Percentiles rank a stretch among this genome's conserved stretches.
These are phyloP conservation scores for Sardinella longiceps DNA, from an alignment of 2,797 vertebrate genomes.

Conservation along the genomic window DNA sequence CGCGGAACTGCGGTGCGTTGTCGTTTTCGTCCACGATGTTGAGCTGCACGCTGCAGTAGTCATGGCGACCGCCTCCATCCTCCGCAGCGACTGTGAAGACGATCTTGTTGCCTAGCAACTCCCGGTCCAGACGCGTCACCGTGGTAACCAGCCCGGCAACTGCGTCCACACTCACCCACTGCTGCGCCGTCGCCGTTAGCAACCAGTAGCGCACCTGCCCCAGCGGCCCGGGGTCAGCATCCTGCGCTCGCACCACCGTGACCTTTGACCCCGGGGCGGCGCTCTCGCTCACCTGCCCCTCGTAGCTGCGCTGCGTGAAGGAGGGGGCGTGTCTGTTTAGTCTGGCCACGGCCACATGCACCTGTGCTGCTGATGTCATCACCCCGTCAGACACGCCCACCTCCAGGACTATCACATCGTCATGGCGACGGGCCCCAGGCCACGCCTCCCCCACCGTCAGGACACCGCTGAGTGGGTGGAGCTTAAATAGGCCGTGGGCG, in stretches of 20 bases:
- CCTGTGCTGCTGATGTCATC: constrained; percentile 95
- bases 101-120: constrained; percentile 81
- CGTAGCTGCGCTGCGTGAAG: constrained; percentile 86
- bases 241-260: constrained; percentile 86
- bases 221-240: constrained; percentile 86
- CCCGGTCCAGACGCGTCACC: constrained; percentile 88
- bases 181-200: constrained; percentile 88
- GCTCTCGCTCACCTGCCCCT: constrained; percentile 91
- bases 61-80: constrained; percentile 86
- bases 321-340: constrained; percentile 90
- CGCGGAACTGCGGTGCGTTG: constrained; percentile 85
- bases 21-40: constrained; percentile 93
- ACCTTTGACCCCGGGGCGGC: constrained; percentile 85
- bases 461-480: constrained; percentile 86
- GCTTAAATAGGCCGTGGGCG: constrained; percentile 87
- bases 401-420: constrained; percentile 86
- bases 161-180: constrained; percentile 86
- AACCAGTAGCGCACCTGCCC: constrained; percentile 87
- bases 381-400: constrained; percentile 95
- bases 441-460: constrained; percentile 80
- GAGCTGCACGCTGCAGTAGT: constrained; percentile 86
- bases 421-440: constrained; percentile 74
- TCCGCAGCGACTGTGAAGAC: constrained; percentile 84
- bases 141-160: constrained; percentile 86
- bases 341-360: constrained; percentile 86